Conservation (phyloP, 1,140 invertebrate genomes). For the Hetaerina americana region DNA sequence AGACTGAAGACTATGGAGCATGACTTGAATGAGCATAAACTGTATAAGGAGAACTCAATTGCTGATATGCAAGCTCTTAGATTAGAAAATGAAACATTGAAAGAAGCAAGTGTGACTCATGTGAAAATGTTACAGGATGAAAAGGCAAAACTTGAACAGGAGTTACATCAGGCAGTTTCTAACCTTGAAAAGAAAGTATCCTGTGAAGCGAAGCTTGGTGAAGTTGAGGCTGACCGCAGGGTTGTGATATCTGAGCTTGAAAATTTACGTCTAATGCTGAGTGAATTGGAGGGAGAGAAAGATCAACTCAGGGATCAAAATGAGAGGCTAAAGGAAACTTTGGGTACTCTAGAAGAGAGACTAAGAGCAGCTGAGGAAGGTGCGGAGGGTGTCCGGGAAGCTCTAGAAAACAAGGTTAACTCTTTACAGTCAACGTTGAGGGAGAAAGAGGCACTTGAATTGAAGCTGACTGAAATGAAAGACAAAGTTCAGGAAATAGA, state of each 20-base stretch:
- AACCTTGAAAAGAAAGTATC: neutral
- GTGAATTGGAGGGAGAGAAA: neutral
- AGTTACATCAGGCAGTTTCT: neutral
- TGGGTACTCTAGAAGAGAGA: neutral
- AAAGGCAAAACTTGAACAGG: neutral
- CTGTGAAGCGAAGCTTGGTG: neutral
- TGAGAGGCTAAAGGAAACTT: neutral
- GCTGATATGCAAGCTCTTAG: too few species aligned
- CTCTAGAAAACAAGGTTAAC: neutral
- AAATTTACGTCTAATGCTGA: neutral
- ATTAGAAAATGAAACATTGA: neutral
- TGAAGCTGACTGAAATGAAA: neutral
- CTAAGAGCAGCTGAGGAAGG: neutral
- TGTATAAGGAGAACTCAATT: too few species aligned
- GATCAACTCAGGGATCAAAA: neutral
- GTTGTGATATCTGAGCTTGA: neutral
- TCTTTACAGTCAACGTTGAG: neutral
- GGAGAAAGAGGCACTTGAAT: neutral
- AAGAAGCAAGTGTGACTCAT: too few species aligned
- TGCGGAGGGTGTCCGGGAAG: neutral
- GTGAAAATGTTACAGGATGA: neutral
- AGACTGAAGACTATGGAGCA: neutral
- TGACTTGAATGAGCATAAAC: neutral
- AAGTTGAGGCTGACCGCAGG: neutral
- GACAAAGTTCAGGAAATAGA: neutral